Base-by-base conservation (phyloP, 2,797 vertebrate species). In the Calcarius lapponicus region DNA sequence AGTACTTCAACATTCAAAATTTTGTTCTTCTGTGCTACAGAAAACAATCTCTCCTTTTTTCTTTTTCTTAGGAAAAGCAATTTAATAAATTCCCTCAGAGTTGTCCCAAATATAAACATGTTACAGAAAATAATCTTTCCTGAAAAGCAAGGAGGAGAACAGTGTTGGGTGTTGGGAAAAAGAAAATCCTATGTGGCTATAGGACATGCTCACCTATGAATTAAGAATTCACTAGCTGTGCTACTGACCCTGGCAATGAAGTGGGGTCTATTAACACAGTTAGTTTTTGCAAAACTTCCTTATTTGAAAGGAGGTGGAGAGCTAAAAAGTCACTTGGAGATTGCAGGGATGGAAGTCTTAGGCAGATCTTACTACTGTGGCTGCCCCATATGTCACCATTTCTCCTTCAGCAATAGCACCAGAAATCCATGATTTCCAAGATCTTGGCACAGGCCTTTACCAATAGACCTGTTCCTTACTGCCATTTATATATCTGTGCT, bases 41-140 rank as follows among this genome's bases (percentile, higher is more conserved):
- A 69, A 81, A 57, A 60, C 1, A 47, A n/a, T 10, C 4, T 1
- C 3, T 6, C 1, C 0, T 2, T 5, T 2, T 65, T 47, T 42
- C 2, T 54, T 61, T 29, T 6, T 6, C 20, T 16, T 17, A 36
- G 25, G 18, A 60, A 42, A 18, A 1, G 3, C 2, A 11, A 9
- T 78, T 7, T 8, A 58, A 15, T 28, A 58, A 60, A 64, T 45
- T 78, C 8, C 22, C 9, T 60, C 13, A 78, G 32, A 38, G 13
- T 32, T 43, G 21, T 48, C 24, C 2, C 20, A 75, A 43, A 67
- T 51, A 47, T 4, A 67, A 72, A 4, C 5, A 29, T 36, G 11
- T 36, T 42, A 34, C 45, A 82, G 58, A 43, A 90, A 85, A 45
- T 13, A 64, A 79, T 17, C 10, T 48, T 85, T 72, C 10, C 19